Conservation (phyloP, 2,888 invertebrate genomes). For the Vandiemenella viatica region DNA sequence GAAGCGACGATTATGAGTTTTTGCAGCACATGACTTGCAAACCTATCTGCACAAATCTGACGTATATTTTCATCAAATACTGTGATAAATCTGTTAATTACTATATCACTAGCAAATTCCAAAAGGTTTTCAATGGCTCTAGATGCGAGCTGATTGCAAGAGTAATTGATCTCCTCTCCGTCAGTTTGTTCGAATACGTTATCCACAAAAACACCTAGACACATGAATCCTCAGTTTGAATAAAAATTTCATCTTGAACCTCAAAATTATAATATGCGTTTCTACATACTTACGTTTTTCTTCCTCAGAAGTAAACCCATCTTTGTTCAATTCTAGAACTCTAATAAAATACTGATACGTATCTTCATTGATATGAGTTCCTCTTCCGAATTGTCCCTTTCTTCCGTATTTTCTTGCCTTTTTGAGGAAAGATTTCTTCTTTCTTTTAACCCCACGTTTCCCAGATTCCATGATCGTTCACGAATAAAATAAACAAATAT, state of each 20-base stretch:
- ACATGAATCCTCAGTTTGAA: neutral
- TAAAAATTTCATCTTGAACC: neutral
- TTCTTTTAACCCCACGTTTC: constrained; percentile 4
- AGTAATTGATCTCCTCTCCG: constrained; percentile 52
- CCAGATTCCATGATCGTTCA: neutral
- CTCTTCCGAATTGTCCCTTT: constrained; percentile 54
- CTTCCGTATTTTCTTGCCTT: constrained; percentile 65
- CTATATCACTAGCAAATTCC: constrained; percentile 45
- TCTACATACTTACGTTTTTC: constrained; percentile 43
- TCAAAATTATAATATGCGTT: neutral
- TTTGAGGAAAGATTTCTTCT: constrained; percentile 44
- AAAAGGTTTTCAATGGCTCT: constrained; percentile 58
- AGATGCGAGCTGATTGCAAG: constrained; percentile 67
- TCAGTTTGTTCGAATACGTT: constrained; percentile 43
- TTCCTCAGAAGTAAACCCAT: constrained; percentile 50
- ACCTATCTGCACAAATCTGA: constrained; percentile 55
- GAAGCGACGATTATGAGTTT: constrained; percentile 35
- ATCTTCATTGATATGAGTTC: constrained; percentile 52
- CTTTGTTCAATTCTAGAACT: constrained; percentile 53
- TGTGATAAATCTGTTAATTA: constrained; percentile 46
- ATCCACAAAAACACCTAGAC: neutral
- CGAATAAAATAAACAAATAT: too few relatives aligned
- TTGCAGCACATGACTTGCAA: constrained; percentile 65
- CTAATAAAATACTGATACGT: constrained; percentile 63
- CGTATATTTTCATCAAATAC: constrained; percentile 49